phyloP scores from a whole-genome alignment of 2,113 vertebrate genomes.

The Isurus oxyrinchus region DNA sequence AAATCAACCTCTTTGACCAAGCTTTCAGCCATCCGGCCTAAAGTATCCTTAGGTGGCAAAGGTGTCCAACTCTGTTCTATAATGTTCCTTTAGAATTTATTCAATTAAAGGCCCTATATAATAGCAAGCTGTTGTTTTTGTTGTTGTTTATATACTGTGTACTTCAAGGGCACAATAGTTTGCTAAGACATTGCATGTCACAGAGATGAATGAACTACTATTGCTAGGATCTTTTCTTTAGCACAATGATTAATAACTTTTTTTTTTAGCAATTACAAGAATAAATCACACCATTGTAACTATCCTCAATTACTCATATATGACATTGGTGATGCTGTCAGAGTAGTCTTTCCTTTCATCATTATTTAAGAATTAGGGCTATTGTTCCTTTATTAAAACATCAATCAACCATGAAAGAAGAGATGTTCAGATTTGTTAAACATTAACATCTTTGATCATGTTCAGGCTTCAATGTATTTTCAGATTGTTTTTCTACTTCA shows the following conservation, averaged over 20 bases:
- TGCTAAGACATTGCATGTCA: not conserved
- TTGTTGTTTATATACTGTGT: not conserved
- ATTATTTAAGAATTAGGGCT: not conserved
- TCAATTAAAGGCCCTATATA: not conserved
- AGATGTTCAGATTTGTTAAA: not conserved
- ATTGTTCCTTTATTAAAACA: conserved; percentile 7
- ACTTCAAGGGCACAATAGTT: not conserved
- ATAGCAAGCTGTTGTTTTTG: not conserved
- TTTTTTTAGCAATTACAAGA: not conserved
- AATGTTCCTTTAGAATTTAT: not conserved
- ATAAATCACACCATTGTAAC: not conserved
- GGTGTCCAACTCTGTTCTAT: not conserved
- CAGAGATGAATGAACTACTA: not conserved
- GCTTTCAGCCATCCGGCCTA: not conserved
- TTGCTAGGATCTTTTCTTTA: not conserved
- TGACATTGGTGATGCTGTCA: not conserved
- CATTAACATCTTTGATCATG: not conserved
- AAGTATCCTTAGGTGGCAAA: not conserved
- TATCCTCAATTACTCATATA: not conserved
- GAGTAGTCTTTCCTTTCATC: not conserved
- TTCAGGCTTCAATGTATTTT: not conserved
- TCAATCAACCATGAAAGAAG: not conserved
- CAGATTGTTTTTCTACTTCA: not conserved
- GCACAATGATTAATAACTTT: not conserved
- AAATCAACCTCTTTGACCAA: not conserved